Conservation (phyloP, 2,113 vertebrate genomes). For the Dasyurus viverrinus region DNA sequence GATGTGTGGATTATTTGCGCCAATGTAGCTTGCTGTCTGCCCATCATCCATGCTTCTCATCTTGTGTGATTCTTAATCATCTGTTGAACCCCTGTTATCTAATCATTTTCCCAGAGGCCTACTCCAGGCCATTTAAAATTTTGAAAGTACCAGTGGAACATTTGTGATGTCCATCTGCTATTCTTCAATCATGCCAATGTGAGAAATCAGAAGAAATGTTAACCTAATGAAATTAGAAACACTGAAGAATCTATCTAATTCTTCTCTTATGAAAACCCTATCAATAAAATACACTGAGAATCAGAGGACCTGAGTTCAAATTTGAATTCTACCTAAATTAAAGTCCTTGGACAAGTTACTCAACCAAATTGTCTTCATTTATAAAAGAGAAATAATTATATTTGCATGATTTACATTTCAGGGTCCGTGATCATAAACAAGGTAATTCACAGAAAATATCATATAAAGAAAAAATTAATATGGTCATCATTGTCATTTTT, state of each 20-base stretch:
- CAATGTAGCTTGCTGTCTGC: not conserved
- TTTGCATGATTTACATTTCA: not conserved
- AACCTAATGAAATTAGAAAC: not conserved
- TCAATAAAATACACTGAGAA: not conserved
- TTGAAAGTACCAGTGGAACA: not conserved
- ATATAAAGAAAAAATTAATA: not conserved
- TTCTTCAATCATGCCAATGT: not conserved
- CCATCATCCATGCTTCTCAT: not conserved
- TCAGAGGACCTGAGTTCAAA: not conserved
- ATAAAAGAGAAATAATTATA: not conserved
- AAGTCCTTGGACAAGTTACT: not conserved
- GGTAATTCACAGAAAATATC: not conserved
- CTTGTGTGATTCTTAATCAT: not conserved
- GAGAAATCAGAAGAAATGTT: not conserved
- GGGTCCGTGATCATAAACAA: not conserved
- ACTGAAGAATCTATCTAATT: not conserved
- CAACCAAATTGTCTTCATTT: not conserved
- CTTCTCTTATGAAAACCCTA: not conserved
- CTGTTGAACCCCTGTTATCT: not conserved
- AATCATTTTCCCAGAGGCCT: not conserved
- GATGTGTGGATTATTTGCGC: not conserved
- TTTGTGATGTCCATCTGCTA: not conserved
- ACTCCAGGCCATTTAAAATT: not conserved
- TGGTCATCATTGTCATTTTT: not conserved
- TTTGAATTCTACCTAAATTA: not conserved